These are phyloP conservation scores for Microchirus variegatus DNA, from an alignment of 2,797 vertebrate genomes.

Conservation along the genomic window DNA sequence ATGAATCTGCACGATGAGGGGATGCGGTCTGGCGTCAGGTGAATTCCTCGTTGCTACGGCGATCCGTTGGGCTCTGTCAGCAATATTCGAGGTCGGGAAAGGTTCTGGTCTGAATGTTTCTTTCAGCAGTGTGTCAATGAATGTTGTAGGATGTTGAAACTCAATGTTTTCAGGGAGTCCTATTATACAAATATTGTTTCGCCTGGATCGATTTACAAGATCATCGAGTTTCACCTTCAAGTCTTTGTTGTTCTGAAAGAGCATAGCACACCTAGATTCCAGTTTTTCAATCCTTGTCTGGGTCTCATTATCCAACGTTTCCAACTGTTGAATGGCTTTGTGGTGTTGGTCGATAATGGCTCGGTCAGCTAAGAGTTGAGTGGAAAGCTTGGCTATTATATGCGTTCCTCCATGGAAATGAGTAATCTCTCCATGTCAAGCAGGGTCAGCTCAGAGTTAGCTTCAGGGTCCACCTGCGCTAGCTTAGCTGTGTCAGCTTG, in stretches of 20 bases:
- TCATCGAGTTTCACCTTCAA: not conserved
- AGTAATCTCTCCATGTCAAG: not conserved
- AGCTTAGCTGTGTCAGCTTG: not conserved
- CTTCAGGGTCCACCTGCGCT: too few species aligned
- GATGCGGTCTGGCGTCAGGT: too few species aligned
- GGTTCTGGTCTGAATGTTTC: too few species aligned
- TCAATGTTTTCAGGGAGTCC: not conserved
- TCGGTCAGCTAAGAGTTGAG: not conserved
- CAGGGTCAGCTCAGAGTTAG: not conserved
- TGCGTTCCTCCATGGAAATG: not conserved
- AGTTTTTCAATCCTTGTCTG: not conserved
- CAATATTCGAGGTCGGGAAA: too few species aligned
- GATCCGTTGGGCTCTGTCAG: too few species aligned
- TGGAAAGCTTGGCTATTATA: not conserved
- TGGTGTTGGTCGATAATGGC: not conserved
- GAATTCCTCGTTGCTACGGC: too few species aligned
- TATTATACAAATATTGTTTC: not conserved
- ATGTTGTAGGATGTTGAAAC: too few species aligned
- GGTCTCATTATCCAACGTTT: not conserved
- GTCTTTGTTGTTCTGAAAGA: not conserved
- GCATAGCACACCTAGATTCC: not conserved
- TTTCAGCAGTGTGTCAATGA: too few species aligned
- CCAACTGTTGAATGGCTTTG: not conserved
- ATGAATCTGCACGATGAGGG: too few species aligned
- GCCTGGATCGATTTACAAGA: not conserved